Base-by-base conservation (phyloP, 2,888 invertebrate genomes). In the Atrina japonica region DNA sequence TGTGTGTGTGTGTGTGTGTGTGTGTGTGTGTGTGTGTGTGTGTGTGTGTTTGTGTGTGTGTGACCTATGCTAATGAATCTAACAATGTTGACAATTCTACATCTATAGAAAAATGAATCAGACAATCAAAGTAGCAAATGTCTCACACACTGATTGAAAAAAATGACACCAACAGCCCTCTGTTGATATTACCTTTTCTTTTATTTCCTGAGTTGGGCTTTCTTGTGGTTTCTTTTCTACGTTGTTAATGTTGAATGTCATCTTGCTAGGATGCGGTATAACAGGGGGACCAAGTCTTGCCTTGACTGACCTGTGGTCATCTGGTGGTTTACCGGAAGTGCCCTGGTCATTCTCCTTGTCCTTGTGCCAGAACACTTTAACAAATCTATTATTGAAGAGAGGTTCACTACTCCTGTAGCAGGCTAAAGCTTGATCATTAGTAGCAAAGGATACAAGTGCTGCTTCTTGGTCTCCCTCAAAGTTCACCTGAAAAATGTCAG, bases 331-430 rank as follows among this genome's bases (percentile, higher is more conserved):
- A 41, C 27, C 47, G n/a, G 53, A 29, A n/a, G 16, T 21, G 6
- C 35, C 40, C 29, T 40, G 56, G 40, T 25, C 40, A 21, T 56
- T 56, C 7, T 56, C 56, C n/a, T 75, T 72, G 29, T 83, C 78
- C 47, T 94, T 95, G 89, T 98, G 97, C 98, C 98, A 99, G 92
- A 98, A 98, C 1, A 99, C 96, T 88, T 97, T 97, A 86, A 99
- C 98, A 89, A 99, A 99, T 55, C 99, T 93, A 91, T 99, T 99
- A 91, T 99, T 99, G 61, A 99, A 93, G 3, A 99, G 97, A 0
- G 99, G 98, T 90, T 98, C 98, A 0, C 97, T 97, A 87, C 97
- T 97, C 83, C 96, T 94, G 91, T 97, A 97, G 0, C 99, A 99
- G 1, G 96, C 95, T 88, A 95, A 95, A 0, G 99, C 99, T 88